Percentiles rank a stretch among this genome's conserved stretches.
phyloP scores from a whole-genome alignment of 2,797 vertebrate species.

The Sebastes melanostomus region DNA sequence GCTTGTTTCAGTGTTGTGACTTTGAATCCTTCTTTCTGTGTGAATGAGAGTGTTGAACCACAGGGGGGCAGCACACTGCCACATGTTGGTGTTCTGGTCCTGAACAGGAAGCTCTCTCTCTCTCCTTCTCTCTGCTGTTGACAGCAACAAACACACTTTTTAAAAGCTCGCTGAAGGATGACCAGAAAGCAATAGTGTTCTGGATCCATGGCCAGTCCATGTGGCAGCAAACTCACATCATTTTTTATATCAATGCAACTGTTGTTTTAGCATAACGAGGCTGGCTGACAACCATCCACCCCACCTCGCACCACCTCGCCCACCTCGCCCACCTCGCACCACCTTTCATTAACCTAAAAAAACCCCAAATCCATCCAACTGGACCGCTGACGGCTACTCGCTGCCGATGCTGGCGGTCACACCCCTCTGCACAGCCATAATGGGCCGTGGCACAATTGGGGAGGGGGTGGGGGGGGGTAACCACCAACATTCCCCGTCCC shows the following conservation, averaged over 20 bases:
- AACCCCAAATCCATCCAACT: conserved; percentile 82
- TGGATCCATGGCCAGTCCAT: conserved; percentile 37
- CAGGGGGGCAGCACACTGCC: conserved; percentile 66
- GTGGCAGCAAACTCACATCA: conserved; percentile 42
- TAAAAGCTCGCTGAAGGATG: conserved; percentile 61
- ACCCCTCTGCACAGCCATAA: conserved; percentile 79
- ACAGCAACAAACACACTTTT: conserved; percentile 39
- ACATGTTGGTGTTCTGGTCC: conserved; percentile 32
- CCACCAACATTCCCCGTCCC: conserved; percentile 61
- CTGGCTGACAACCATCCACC: conserved; percentile 37
- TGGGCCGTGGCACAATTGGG: conserved; percentile 58
- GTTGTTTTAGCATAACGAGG: conserved; percentile 59
- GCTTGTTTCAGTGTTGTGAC: conserved; percentile 50
- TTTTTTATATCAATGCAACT: conserved; percentile 44
- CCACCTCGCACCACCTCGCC: neutral
- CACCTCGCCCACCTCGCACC: conserved; percentile 48
- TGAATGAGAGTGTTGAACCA: conserved; percentile 28
- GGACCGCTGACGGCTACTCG: conserved; percentile 69
- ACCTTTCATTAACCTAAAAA: conserved; percentile 78
- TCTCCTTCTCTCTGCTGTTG: conserved; percentile 24
- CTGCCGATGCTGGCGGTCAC: conserved; percentile 77
- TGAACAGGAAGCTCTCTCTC: too few relatives aligned
- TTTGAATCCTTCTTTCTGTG: conserved; percentile 22
- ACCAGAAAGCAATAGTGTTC: conserved; percentile 48
- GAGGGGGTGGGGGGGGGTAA: conserved; percentile 8